Percentiles rank a stretch among this genome's conserved stretches.
phyloP scores from a whole-genome alignment of 2,888 invertebrate genomes.

The Gryllus longicercus region DNA sequence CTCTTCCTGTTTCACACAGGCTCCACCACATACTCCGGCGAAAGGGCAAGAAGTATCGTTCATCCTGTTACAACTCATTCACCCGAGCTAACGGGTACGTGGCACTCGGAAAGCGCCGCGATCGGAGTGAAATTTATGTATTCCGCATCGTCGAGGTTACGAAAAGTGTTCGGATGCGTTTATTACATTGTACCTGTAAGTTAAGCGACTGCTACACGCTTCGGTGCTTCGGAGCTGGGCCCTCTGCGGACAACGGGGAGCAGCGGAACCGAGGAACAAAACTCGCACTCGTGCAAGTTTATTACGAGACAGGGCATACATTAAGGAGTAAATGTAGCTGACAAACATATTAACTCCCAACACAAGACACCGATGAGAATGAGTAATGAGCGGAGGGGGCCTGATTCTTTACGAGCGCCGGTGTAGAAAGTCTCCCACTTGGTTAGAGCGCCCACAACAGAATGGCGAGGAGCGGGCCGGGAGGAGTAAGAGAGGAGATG shows the following conservation, averaged over 20 bases:
- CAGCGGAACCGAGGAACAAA: neutral
- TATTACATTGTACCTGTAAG: conserved; percentile 5
- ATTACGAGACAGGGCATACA: conserved; percentile 17
- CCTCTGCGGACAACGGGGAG: neutral
- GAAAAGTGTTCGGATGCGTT: neutral
- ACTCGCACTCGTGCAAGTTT: neutral
- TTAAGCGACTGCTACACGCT: neutral
- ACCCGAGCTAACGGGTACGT: neutral
- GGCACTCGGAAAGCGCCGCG: neutral
- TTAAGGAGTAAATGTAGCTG: neutral
- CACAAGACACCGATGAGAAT: neutral
- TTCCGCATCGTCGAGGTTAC: neutral
- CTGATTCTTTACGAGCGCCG: neutral
- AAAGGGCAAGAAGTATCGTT: neutral
- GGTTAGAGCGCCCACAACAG: neutral
- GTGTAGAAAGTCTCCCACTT: conserved; percentile 2
- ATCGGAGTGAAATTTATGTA: neutral
- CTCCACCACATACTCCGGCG: neutral
- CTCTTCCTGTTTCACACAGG: neutral
- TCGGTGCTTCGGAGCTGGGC: neutral
- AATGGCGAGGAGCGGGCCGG: neutral
- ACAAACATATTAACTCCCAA: conserved; percentile 6
- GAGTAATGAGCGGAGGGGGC: neutral
- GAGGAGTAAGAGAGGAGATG: neutral
- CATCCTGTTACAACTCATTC: conserved; percentile 1